Base-by-base conservation (phyloP, 2,888 invertebrate species). In the Cordilura impudica region DNA sequence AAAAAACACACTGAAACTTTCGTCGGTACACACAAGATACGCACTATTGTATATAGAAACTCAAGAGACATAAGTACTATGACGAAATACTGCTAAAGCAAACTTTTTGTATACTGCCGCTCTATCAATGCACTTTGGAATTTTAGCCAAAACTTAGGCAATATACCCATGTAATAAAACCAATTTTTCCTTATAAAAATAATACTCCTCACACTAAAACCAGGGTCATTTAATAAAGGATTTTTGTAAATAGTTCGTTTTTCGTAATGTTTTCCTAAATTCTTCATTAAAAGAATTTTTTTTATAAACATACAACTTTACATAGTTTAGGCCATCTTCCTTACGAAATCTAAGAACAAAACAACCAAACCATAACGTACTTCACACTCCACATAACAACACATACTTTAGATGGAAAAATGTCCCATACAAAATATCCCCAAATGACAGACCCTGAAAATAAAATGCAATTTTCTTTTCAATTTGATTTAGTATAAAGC, bases 401-500 rank as follows among this genome's bases (percentile, higher is more conserved):
- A 56, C 43, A 19, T 18, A 8, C 8, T 49, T 49, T 35, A 1
- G 2, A 4, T 45, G 2, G 23, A 26, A 19, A 51, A 76, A 19
- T 2, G 14, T 47, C 47, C 26, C 7, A 69, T 4, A 14, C 35
- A 60, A 71, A 60, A 39, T n/a, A 29, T 66, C 29, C 16, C 31
- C 10, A 10, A 26, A 5, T 18, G 10, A 39, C 23, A 51, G 29
- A 8, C 16, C 5, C 12, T 21, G 23, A 45, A 10, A 23, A 45
- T 12, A 29, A 49, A 49, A 53, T 67, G 49, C 47, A 66, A 61
- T 49, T 66, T 58, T 60, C 6, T 12, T 67, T 58, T 18, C 7
- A 26, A 29, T 53, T 43, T 66, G 18, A 54, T 67, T 35, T 66
- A 82, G 85, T 84, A 83, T 83, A 78, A 83, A 81, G 82, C 84